Evolutionary conservation across 1,140 invertebrate species (phyloP), one percentile per base, ranked within the genome.

Genomic region (Aethina tumida): DNA sequence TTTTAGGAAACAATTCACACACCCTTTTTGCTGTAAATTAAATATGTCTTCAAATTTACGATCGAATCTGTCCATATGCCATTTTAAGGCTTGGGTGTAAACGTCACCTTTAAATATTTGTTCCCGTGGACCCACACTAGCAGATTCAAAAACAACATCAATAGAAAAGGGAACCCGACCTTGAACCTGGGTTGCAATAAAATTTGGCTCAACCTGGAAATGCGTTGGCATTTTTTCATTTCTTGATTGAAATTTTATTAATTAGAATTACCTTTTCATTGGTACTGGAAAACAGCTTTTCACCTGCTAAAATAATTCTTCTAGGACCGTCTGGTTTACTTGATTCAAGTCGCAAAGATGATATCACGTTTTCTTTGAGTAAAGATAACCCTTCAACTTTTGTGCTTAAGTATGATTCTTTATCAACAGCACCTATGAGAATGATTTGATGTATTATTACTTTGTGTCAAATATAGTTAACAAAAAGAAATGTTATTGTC

Each of bases 91-190:
- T 12, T 67, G 61, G 5, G 75, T 70, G 45, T 80, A 89, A 2
- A 64, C 60, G 5, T 78, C 59, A 4, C 80, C 81, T 7, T 61
- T 10, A 85, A 58, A 41, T 66, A 66, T 20, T 70, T 63, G 1
- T 62, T 63, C 32, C 75, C 62, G 36, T 70, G 64, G 1, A 59
- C 55, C n/a, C 45, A 71, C 74, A 68, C 69, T 82, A 1, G 70
- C 77, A 0, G 84, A 88, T 50, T 92, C 82, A 59, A 83, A 96
- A 6, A 81, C 74, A 0, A 95, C 67, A 56, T 96, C 91, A 38
- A 96, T 66, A 14, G 80, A 73, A 52, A 92, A 87, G 0, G 91
- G 89, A 2, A 86, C 67, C 50, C 77, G 78, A 1, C 77, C 79
- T 2, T 84, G 80, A 31, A 94, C 67, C 62, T 88, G 83, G 13